A percentile compares a stretch with the other conserved stretches of the same genome.
Evolutionary conservation across 2,888 invertebrate genomes (phyloP).

Genomic region (Oxycera nigricornis): DNA sequence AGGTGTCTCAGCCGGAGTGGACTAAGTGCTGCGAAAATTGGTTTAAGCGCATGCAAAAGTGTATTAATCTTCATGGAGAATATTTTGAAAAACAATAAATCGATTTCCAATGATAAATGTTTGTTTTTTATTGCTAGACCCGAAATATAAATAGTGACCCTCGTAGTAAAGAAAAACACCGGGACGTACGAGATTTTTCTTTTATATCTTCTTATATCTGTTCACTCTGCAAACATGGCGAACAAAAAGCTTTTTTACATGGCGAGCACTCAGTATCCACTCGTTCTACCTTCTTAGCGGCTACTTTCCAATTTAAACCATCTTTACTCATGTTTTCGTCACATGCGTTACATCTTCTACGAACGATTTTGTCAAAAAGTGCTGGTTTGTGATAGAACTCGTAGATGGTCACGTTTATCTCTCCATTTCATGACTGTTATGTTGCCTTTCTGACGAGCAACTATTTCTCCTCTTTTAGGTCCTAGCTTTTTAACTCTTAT

Average conservation of each 20-base stretch:
- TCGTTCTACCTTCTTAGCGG: neutral
- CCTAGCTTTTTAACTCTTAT: neutral
- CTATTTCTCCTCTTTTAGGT: neutral
- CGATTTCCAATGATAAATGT: too few relatives aligned
- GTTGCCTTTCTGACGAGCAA: neutral
- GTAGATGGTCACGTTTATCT: neutral
- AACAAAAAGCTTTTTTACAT: neutral
- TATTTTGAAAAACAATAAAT: too few relatives aligned
- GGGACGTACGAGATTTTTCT: neutral
- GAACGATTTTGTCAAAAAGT: too few relatives aligned
- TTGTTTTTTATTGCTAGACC: too few relatives aligned
- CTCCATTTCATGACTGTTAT: neutral
- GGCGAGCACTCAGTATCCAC: too few relatives aligned
- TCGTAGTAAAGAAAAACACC: slow-evolving; percentile 46
- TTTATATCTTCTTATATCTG: neutral
- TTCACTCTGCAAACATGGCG: neutral
- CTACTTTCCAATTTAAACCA: neutral
- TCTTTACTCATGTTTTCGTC: neutral
- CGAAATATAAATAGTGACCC: too few relatives aligned
- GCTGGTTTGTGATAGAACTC: too few relatives aligned
- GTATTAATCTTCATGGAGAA: too few relatives aligned
- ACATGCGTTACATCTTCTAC: neutral
- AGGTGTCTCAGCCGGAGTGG: too few relatives aligned
- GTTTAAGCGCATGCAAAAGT: too few relatives aligned
- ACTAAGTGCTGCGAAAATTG: too few relatives aligned